Conservation (phyloP, 1,140 invertebrate genomes). For the Manduca sexta region DNA sequence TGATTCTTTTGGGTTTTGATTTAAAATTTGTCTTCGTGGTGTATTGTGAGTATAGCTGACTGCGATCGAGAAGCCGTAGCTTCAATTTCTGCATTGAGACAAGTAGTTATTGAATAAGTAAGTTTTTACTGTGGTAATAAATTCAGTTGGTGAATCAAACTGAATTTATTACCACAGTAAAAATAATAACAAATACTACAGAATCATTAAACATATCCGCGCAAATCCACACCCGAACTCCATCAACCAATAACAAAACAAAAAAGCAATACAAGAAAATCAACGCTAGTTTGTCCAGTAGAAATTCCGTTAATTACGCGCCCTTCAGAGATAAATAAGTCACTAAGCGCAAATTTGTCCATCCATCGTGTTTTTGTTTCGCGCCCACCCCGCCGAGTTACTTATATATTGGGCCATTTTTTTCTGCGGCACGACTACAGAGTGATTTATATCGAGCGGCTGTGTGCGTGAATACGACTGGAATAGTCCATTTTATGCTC, state of each 20-base stretch:
- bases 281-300: conserved; percentile 30
- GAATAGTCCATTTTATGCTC: conserved; percentile 36
- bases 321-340: conserved; percentile 55
- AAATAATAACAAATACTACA: no score
- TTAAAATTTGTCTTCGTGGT: no score
- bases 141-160: no score
- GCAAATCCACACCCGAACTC: conserved; percentile 8
- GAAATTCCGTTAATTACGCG: conserved; percentile 54
- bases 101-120: no score
- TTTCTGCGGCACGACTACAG: conserved; percentile 24
- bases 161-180: no score
- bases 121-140: no score
- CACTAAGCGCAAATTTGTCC: conserved; percentile 56
- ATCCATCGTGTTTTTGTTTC: conserved; percentile 51
- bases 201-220: no score
- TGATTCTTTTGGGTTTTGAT: no score
- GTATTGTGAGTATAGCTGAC: no score
- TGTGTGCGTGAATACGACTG: conserved; percentile 40
- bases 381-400: conserved; percentile 26
- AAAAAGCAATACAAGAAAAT: conserved; percentile 39
- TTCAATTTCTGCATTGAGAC: no score
- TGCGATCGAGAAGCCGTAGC: no score
- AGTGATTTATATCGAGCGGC: conserved; percentile 51
- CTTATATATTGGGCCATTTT: conserved; percentile 54
- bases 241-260: conserved; percentile 16